Base-by-base conservation (phyloP, 2,797 vertebrate species). In the Streptopelia turtur region DNA sequence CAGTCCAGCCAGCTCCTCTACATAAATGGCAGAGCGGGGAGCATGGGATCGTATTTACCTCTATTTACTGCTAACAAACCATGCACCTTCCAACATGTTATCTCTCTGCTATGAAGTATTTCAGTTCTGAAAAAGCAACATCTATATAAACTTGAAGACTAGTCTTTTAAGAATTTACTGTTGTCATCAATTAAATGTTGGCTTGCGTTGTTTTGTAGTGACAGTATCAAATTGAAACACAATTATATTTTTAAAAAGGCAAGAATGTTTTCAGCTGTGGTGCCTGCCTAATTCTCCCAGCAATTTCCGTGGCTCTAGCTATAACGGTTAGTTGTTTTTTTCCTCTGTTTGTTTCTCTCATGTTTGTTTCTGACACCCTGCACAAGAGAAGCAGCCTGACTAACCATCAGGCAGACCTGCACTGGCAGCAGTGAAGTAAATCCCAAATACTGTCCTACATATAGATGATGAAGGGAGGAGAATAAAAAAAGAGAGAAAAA, bases 1-100 rank as follows among this genome's bases (percentile, higher is more conserved):
- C 89, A 81, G 92, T 95, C 75, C 92, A 97, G 94, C 81, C 82
- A 91, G 90, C 90, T 94, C 93, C 8, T 79, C 91, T 92, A 60
- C 84, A 96, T 94, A 97, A 97, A 97, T 60, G 65, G 80, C 87
- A 95, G 93, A 89, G 71, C 4, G 25, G 87, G 87, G 82, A 95
- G n/a, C 95, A 72, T 49, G 4, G 76, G 87, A 71, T 59, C 84
- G 57, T 83, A 35, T 55, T 88, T 87, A 87, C 89, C 74, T n/a
- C 47, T 84, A 16, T 75, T 93, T 83, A 65, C 83, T 78, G 56
- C 59, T 79, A n/a, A 72, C 90, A 87, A 96, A 89, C 49, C 30
- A 27, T 16, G 2, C 37, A 39, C 64, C 77, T 92, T 89, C 90
- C 81, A 85, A 31, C 5, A 5, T 10, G 3, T 66, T 81, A 18